Base-by-base conservation (phyloP, 2,888 invertebrate genomes). In the Microchrysa polita region DNA sequence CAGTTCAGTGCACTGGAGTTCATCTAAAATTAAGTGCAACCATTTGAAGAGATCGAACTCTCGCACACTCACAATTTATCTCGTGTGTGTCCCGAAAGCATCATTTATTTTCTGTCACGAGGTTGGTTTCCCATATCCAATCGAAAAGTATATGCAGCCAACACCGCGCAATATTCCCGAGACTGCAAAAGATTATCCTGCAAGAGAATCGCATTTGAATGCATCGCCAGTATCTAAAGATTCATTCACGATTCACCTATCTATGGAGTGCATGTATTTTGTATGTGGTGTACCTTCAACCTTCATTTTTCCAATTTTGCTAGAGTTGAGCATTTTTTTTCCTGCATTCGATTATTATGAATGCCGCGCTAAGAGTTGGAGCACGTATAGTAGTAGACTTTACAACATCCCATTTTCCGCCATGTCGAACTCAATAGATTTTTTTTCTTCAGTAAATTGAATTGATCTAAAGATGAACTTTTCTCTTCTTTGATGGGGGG, bases 381-480 rank as follows among this genome's bases (percentile, higher is more conserved):
- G 44, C 44, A 72, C 72, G 72, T n/a, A n/a, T n/a, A n/a, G n/a
- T 72, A 44, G 27, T 72, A 44, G 48, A 72, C 72, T 72, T 40
- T 57, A 53, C 48, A 59, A 60, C 60, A 60, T 72, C 60, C 34
- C 55, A 57, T 72, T 72, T 72, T 72, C 57, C 72, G 72, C 72
- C 27, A 55, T 57, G 60, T 44, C 60, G 60, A 72, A 42, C 48
- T 40, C 72, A 60, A 59, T 44, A 60, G 60, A 14, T 23, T 23
- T 40, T 57, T 72, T 59, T 48, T 42, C 40, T 71, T 59, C 34
- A 10, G 23, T 27, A 72, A 72, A 72, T 72, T 72, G 72, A 72
- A 72, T 72, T 72, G 72, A 72, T 72, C 72, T 42, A 57, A 69
- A 40, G 48, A 72, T 72, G 72, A 59, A 48, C 48, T 72, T 48